These are phyloP conservation scores for Lepidocyrtinus sp. DNA, from an alignment of 2,888 invertebrate species.

Conservation along the genomic window DNA sequence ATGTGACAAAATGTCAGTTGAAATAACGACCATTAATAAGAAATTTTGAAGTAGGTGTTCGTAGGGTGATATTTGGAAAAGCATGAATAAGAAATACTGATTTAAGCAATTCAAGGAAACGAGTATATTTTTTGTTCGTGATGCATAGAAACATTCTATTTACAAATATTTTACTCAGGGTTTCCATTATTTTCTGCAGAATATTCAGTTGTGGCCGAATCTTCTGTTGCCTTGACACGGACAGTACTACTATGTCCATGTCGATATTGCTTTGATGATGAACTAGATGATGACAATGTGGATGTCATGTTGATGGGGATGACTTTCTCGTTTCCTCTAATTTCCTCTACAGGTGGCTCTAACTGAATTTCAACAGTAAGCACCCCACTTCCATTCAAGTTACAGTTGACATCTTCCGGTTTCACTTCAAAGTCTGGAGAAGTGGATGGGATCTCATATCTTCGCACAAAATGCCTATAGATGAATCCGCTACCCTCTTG, in stretches of 20 bases:
- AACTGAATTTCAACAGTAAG: constrained; percentile 47
- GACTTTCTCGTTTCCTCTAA: constrained; percentile 39
- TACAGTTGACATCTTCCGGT: constrained; percentile 81
- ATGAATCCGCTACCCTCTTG: constrained; percentile 88
- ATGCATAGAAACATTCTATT: no score
- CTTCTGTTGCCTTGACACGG: constrained; percentile 42
- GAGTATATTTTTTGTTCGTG: no score
- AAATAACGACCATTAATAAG: neutral
- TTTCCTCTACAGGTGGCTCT: constrained; percentile 51
- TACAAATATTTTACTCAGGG: no score
- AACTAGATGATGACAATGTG: constrained; percentile 25
- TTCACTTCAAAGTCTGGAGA: constrained; percentile 77
- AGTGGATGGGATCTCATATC: constrained; percentile 79
- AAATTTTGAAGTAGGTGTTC: neutral
- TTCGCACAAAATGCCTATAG: constrained; percentile 82
- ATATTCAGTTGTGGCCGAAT: constrained; percentile 5
- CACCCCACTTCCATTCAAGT: constrained; percentile 50
- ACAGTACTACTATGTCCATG: constrained; percentile 46
- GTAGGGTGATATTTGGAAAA: neutral
- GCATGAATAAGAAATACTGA: no score
- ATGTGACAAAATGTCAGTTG: no score
- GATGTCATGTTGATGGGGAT: constrained; percentile 56
- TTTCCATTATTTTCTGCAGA: no score
- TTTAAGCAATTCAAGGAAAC: no score
- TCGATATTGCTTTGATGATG: constrained; percentile 42